Base-by-base conservation (phyloP, 2,888 invertebrate genomes). In the Brachypalpus laphriformis region DNA sequence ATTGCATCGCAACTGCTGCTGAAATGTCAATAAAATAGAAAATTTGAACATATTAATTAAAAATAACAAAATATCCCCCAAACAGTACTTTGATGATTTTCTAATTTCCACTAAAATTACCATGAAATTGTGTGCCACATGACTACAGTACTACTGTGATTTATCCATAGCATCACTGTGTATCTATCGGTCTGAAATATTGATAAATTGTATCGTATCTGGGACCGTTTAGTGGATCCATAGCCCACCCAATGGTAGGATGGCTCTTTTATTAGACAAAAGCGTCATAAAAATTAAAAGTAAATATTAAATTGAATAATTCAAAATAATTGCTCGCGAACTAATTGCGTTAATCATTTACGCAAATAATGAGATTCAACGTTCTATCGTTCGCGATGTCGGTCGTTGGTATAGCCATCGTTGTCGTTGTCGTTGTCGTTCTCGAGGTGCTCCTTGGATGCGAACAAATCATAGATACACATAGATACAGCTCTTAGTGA, bases 231-330 rank as follows among this genome's bases (percentile, higher is more conserved):
- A 47, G n/a, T 16, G 9, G 34, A 11, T 34, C 7, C 9, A 4
- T 11, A 34, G 9, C 25, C 25, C 8, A 34, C 28, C 9, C 5
- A 37, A 42, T 40, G 14, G 5, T 14, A 68, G 7, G 68, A 45
- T 18, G 45, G 16, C 45, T 47, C 57, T 65, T 66, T 54, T 59
- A 40, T 56, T 71, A 80, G 80, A 71, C 80, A 85, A 80, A 75
- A 76, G 65, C 70, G 65, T 66, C 51, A 59, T 66, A 80, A 86
- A 86, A 86, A 82, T 78, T 78, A 89, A 90, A 90, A 89, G 90
- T 90, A 90, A 91, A 90, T 89, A 89, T 89, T 90, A 91, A 91
- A 91, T 91, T 91, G 90, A 91, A 91, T 91, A 91, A 91, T 90
- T 91, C 90, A 89, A 90, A 91, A 90, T 91, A 91, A 91, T 91